phyloP scores from a whole-genome alignment of 2,113 vertebrate genomes.

The Archilochus colubris region DNA sequence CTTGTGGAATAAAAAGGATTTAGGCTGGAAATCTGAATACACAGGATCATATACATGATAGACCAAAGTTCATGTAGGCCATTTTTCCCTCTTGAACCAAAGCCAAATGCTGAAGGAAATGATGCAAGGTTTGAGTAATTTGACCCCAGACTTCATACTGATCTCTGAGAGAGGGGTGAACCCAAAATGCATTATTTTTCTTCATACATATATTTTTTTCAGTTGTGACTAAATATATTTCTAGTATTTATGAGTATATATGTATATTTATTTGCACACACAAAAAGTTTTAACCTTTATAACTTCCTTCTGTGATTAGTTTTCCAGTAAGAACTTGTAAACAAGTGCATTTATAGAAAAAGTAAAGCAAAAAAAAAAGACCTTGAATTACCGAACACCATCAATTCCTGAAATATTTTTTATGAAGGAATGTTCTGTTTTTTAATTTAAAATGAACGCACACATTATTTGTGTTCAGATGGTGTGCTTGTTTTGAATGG shows the following conservation, averaged over 20 bases:
- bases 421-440: neutral
- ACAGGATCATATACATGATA: neutral
- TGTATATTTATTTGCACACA: neutral
- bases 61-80: neutral
- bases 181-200: neutral
- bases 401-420: neutral
- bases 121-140: neutral
- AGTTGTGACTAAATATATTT: neutral
- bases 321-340: neutral
- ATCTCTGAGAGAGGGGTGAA: neutral
- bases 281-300: neutral
- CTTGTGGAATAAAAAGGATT: neutral
- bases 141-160: neutral
- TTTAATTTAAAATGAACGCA: neutral
- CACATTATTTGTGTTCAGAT: neutral
- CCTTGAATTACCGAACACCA: neutral
- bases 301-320: neutral
- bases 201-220: neutral
- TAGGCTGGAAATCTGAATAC: slow-evolving; percentile 15
- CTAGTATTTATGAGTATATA: neutral
- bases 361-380: neutral
- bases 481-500: neutral
- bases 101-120: neutral
- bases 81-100: neutral
- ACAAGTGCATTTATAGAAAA: neutral